phyloP scores from a whole-genome alignment of 2,113 vertebrate genomes.

The Ovis aries region ARS-UI_Ramb_v3.0 NC_056057.1:104642001-104642500 shows the following conservation, averaged over 20 bases:
- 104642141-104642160: background rate
- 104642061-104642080: background rate
- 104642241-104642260: background rate
- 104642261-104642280: background rate
- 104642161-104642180: background rate
- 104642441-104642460: background rate
- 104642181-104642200: background rate
- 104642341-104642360: background rate
- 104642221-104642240: background rate
- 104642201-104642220: background rate
- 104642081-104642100: background rate
- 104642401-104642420: background rate
- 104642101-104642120: background rate
- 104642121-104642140: background rate
- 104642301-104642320: background rate
- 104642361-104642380: background rate
- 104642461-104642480: background rate
- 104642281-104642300: background rate
- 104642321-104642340: background rate
- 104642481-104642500: background rate
- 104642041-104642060: background rate
- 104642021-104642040: conserved; percentile 6
- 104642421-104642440: background rate
- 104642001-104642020: background rate
- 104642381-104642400: background rate